A percentile compares a stretch with the other conserved stretches of the same genome.
Conservation (phyloP, 2,797 vertebrate species). For the Apogon hyalosoma region DNA sequence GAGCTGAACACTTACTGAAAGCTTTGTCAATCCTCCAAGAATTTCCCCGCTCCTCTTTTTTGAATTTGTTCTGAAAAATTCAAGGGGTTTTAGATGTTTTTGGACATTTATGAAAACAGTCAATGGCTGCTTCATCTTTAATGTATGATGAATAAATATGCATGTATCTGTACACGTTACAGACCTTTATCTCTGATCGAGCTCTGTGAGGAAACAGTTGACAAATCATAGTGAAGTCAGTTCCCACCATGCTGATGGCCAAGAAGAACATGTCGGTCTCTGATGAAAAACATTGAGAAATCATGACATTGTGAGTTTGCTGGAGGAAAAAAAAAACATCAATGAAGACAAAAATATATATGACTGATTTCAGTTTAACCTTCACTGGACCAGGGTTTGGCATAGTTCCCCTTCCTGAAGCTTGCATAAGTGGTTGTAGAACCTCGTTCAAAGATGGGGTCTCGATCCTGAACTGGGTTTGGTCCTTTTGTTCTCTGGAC, state of each 20-base stretch:
- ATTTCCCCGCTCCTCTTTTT: slow-evolving; percentile 93
- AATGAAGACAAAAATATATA: background rate
- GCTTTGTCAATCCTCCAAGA: slow-evolving; percentile 98
- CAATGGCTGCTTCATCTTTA: background rate
- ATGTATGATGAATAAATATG: background rate
- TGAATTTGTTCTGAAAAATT: slow-evolving; percentile 95
- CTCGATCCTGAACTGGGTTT: slow-evolving; percentile 88
- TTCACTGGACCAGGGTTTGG: slow-evolving; percentile 94
- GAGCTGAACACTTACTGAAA: slow-evolving; percentile 88
- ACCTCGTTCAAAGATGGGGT: slow-evolving; percentile 96
- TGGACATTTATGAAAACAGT: background rate
- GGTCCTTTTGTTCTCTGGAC: slow-evolving; percentile 92
- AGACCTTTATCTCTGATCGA: slow-evolving; percentile 96
- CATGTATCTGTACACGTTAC: background rate
- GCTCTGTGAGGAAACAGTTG: slow-evolving; percentile 95
- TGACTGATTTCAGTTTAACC: slow-evolving; percentile 72
- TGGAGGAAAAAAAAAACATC: background rate
- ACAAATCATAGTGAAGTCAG: slow-evolving; percentile 97
- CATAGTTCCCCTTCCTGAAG: slow-evolving; percentile 90
- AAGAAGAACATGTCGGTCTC: slow-evolving; percentile 99
- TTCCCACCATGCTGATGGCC: slow-evolving; percentile 98
- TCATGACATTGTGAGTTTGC: background rate
- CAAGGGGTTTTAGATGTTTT: background rate
- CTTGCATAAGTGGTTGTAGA: slow-evolving; percentile 98
- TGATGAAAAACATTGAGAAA: slow-evolving; percentile 62